Base-by-base conservation (phyloP, 2,797 vertebrate species). In the Sphenodon punctatus region DNA sequence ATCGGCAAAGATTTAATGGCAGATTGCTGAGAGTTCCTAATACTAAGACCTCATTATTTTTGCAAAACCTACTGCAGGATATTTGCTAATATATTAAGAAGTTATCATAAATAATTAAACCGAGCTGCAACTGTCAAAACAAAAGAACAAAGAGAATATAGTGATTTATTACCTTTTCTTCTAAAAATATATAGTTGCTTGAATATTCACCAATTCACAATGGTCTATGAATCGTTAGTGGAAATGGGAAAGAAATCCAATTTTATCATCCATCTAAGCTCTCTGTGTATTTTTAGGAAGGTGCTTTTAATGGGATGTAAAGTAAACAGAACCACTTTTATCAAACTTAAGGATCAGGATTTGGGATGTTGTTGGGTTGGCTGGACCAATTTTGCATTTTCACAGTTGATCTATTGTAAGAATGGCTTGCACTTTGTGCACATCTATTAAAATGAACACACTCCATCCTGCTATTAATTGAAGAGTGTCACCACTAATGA, bases 401-500 rank as follows among this genome's bases (percentile, higher is more conserved):
- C 87, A 77, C 32, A 85, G 65, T 63, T 80, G 64, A 88, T 88
- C 72, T 85, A 25, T 81, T 71, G 79, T 67, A 68, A 48, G 59
- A 39, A 82, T 56, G 22, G 70, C 81, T 82, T 84, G 64, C 82
- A 91, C 86, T 91, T 90, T 84, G 79, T 94, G 80, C 86, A 93
- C 94, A 83, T 82, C 88, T 91, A 88, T 96, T 92, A 89, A 92
- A 93, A 91, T 89, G 93, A 94, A 14, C 63, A 78, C 72, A 43
- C 75, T 78, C 78, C 83, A 78, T 89, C 92, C 90, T 78, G 93
- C 87, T 71, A 91, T 90, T 92, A n/a, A n/a, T n/a, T n/a, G n/a
- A n/a, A n/a, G n/a, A n/a, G n/a, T n/a, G n/a, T n/a, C n/a, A n/a
- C n/a, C n/a, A n/a, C n/a, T n/a, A n/a, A n/a, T n/a, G n/a, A n/a